Evolutionary conservation across 1,140 invertebrate species (phyloP), one percentile per base, ranked within the genome.

Genomic region (Cylas formicarius): DNA sequence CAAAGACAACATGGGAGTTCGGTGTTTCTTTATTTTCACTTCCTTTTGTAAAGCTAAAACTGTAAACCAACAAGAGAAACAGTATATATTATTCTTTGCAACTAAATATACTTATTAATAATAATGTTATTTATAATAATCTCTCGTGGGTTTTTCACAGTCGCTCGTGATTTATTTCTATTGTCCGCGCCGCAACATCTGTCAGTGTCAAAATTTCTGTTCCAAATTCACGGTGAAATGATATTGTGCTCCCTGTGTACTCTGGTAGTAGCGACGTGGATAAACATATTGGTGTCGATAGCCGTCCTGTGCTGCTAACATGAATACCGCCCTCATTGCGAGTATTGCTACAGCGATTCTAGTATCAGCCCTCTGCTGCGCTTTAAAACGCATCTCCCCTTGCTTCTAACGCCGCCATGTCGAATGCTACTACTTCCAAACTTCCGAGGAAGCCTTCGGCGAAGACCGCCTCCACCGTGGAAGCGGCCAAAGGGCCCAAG

Each of bases 261-360:
- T 18, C 33, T 43, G 9, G 27, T 35, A 13, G 9, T 42, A 33
- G 45, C 28, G 29, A 48, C 28, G n/a, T 29, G 13, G 37, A 14
- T 38, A 11, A 37, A 35, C 31, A 18, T 19, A 23, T 2, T 28
- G 1, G 38, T 22, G 37, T 11, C 36, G 10, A 29, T 34, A 18
- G 32, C 29, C 22, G 10, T 40, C 8, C 10, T 41, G 10, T 41
- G 45, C n/a, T 26, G 13, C 29, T 31, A 53, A 53, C 49, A 53
- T 47, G 35, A 48, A 44, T 50, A 45, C 14, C 17, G 40, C 44
- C 19, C 20, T 55, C 8, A 46, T 53, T 46, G 37, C 46, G 11
- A 52, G 47, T 34, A 40, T 56, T 22, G 50, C 38, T 5, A 48
- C 45, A n/a, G 45, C 50, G 21, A 28, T 53, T 26, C 9, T 45